Conservation (phyloP, 1,140 invertebrate genomes). For the Geopemphigus sp. region DNA sequence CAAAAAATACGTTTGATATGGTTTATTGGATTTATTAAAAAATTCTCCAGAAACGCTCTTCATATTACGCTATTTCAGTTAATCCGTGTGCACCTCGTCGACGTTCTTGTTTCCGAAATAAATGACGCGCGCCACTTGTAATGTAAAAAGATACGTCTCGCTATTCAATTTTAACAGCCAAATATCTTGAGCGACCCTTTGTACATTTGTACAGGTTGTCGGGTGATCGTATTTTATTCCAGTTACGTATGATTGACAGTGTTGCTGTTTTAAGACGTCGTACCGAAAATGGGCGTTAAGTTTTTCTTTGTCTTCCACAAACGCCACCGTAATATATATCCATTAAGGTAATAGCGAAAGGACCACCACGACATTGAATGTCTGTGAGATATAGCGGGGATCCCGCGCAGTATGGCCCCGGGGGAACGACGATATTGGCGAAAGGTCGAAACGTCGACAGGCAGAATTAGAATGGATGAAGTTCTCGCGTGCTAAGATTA, state of each 20-base stretch:
- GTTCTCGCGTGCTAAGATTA: conserved; percentile 42
- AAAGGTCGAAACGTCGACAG: conserved; percentile 43
- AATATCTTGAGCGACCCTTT: not conserved
- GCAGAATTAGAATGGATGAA: conserved; percentile 47
- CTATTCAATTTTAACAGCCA: not conserved
- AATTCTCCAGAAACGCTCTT: too few species aligned
- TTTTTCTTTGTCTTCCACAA: not conserved
- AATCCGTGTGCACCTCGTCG: too few species aligned
- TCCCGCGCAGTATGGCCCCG: not conserved
- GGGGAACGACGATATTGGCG: conserved; percentile 38
- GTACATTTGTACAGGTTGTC: too few species aligned
- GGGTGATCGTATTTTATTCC: not conserved
- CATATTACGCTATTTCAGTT: too few species aligned
- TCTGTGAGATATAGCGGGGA: conserved; percentile 28
- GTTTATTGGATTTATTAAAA: too few species aligned
- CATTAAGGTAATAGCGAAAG: conserved; percentile 8
- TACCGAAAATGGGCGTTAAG: not conserved
- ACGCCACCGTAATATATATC: conserved; percentile 28
- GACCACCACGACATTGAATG: conserved; percentile 20
- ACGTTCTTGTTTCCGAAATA: too few species aligned
- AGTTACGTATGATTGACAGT: not conserved
- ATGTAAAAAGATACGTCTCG: not conserved
- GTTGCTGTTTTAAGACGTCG: not conserved
- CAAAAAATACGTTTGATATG: too few species aligned
- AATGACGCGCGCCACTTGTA: too few species aligned